Evolutionary conservation across 1,140 invertebrate genomes (phyloP), one percentile per base, ranked within the genome.

Genomic region (Drosophila aff.): DNA sequence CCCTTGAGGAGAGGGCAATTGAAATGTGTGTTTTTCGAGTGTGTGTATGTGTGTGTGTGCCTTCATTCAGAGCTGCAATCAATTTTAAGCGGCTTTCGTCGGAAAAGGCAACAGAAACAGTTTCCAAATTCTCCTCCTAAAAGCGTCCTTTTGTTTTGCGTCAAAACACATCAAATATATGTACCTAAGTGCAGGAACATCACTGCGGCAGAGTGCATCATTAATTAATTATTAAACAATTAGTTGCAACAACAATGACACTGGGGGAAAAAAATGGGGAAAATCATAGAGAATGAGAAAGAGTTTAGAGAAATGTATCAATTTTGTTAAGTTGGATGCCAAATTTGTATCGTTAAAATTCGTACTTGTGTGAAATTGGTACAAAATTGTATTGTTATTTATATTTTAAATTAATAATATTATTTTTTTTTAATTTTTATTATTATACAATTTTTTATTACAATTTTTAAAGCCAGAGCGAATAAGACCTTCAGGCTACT

Each of bases 11-110:
- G 65, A 40, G 52, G 76, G 44, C 52, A 57, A 69, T 73, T 72
- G 69, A 73, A 60, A 73, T 43, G 47, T 41, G 67, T 55, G 33
- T 38, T 9, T 28, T 10, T 50, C 8, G 7, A 28, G 26, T 28
- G 47, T 18, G 2, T 28, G 26, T 23, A 2, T 11, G 26, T 5
- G 26, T 50, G 49, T 52, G 28, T 33, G 15, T 49, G n/a, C 62
- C 61, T 53, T 50, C 53, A 71, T 53, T 83, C 49, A 53, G 62
- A 82, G 80, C 69, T 83, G 47, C 76, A 82, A 76, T 80, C 38
- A 80, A 47, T 84, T 79, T 76, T 68, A 76, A 80, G 66, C 67
- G 63, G 66, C 76, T 78, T 78, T 85, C 77, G 18, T 65, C 44
- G 46, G 58, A 18, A 59, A 28, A 26, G 16, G n/a, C 38, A 53